A percentile compares a stretch with the other conserved stretches of the same genome.
Evolutionary conservation across 2,797 vertebrate genomes (phyloP).

Genomic region (Pseudochirops cupreus): DNA sequence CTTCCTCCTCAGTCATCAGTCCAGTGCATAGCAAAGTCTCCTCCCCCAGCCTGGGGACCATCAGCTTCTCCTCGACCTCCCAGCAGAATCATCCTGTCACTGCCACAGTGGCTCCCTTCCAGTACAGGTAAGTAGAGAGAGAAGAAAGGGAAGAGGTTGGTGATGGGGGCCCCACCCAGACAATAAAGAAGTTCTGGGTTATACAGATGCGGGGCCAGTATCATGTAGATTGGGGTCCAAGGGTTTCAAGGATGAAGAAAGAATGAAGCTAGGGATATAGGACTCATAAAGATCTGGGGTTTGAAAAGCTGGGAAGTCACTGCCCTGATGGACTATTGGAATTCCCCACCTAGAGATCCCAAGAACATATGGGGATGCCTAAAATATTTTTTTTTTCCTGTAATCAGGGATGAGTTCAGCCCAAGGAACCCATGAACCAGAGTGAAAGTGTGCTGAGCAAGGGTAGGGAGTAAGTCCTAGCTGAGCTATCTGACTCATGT

Average conservation of each 20-base stretch:
- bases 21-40: slow-evolving; percentile 52
- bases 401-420: neutral
- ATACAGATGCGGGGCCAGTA: neutral
- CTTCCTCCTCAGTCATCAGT: slow-evolving; percentile 52
- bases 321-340: neutral
- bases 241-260: neutral
- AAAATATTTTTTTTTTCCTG: neutral
- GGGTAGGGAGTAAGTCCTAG: neutral
- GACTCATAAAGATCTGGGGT: neutral
- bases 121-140: slow-evolving; percentile 88
- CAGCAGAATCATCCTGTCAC: slow-evolving; percentile 88
- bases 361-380: neutral
- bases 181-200: neutral
- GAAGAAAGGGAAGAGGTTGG: too few relatives aligned
- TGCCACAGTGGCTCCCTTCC: slow-evolving; percentile 94
- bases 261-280: neutral
- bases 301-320: neutral
- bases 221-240: neutral
- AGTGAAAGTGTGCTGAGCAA: neutral
- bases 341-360: neutral
- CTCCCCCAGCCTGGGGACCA: slow-evolving; percentile 31
- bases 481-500: neutral
- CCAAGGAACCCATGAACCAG: neutral
- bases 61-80: slow-evolving; percentile 79
- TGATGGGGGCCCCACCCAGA: neutral